phyloP scores from a whole-genome alignment of 2,113 vertebrate genomes.

The Origma solitaria region DNA sequence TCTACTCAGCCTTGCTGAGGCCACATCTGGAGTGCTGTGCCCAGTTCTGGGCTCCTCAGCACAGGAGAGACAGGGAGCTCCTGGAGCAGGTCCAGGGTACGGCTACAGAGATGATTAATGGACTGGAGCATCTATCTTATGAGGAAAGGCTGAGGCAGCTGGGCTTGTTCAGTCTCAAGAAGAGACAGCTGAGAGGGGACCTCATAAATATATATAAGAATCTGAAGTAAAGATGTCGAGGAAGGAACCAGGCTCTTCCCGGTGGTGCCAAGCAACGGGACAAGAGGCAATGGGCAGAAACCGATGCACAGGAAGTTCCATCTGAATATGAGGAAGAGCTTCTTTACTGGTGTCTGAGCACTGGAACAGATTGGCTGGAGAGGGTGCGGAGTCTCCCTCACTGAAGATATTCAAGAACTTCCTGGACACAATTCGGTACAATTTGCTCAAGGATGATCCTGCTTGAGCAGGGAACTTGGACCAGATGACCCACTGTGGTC shows the following conservation, averaged over 20 bases:
- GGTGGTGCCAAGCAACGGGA: rapidly evolving
- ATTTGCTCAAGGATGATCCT: neutral
- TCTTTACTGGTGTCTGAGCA: neutral
- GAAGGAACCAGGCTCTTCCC: neutral
- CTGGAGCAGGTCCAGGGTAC: neutral
- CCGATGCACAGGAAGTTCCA: neutral
- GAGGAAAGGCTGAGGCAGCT: neutral
- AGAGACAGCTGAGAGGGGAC: neutral
- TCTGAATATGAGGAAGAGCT: neutral
- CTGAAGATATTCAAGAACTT: neutral
- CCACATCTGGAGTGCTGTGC: neutral
- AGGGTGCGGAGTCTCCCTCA: neutral
- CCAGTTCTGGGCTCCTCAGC: neutral
- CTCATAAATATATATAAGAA: neutral
- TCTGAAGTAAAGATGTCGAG: neutral
- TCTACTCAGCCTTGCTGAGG: neutral
- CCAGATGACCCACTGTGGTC: neutral
- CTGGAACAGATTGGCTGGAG: neutral
- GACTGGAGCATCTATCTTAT: too few relatives aligned
- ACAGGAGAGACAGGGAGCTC: neutral
- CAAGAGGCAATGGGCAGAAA: neutral
- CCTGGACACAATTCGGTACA: neutral
- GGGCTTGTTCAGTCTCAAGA: neutral
- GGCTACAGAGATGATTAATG: rapidly evolving
- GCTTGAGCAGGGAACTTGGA: neutral